These are phyloP conservation scores for Tortrix viridana DNA, from an alignment of 2,888 invertebrate genomes.

Conservation along the genomic window DNA sequence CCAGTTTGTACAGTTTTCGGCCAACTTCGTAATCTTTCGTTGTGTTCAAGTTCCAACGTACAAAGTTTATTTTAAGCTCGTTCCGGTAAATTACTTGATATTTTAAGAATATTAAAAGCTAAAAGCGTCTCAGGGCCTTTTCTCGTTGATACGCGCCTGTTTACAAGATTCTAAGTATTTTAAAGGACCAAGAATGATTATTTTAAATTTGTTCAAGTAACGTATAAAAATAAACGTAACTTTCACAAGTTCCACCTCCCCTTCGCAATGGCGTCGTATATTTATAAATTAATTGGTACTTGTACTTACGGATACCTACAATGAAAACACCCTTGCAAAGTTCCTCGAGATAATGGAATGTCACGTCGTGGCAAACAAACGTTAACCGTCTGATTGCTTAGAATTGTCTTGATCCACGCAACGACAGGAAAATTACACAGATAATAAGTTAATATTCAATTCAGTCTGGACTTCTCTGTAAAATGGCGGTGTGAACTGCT, in stretches of 20 bases:
- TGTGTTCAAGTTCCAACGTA: conserved; percentile 31
- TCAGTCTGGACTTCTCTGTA: conserved; percentile 13
- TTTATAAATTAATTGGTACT: neutral
- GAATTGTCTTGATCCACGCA: conserved; percentile 35
- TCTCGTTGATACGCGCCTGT: conserved; percentile 4
- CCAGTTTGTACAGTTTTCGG: conserved; percentile 44
- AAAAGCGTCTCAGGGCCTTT: conserved; percentile 8
- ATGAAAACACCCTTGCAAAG: neutral
- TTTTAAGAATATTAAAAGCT: conserved; percentile 22
- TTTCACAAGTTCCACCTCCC: no score
- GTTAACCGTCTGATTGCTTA: conserved; percentile 22
- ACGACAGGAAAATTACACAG: conserved; percentile 32
- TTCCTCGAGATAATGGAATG: neutral
- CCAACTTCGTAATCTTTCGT: conserved; percentile 44
- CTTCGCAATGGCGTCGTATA: no score
- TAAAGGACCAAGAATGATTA: neutral
- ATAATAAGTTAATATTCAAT: conserved; percentile 19
- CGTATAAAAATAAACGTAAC: neutral
- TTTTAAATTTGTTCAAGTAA: neutral
- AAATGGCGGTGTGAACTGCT: conserved; percentile 9
- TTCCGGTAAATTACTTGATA: conserved; percentile 26
- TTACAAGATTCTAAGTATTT: conserved; percentile 18
- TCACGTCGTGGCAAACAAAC: conserved; percentile 18
- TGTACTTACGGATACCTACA: neutral
- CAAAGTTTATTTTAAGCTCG: conserved; percentile 32